Evolutionary conservation across 1,140 invertebrate species (phyloP), one percentile per base, ranked within the genome.

Genomic region (Ostrea denselamellosa): DNA sequence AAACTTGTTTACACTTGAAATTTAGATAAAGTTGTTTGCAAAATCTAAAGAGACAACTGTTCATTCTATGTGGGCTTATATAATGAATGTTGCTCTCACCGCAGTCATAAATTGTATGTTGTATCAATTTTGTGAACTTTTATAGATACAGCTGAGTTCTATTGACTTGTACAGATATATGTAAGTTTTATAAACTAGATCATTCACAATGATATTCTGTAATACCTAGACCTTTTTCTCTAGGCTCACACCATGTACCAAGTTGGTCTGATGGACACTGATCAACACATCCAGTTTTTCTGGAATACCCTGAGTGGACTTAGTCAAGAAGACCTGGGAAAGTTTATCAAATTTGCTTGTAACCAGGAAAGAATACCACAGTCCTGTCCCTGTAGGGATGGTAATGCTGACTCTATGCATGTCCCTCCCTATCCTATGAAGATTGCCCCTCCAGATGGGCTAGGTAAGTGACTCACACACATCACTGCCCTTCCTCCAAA

Each of bases 391-490:
- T 95, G 94, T 87, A 92, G 91, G 77, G 92, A 93, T 83, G 94
- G 93, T 2, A 91, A 92, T 0, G 83, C 90, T 7, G 94, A 95
- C 44, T 90, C 93, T 5, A 92, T 92, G 8, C 94, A 94, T 89
- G 94, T 94, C 0, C 95, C 94, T 28, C 95, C 95, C 9, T 95
- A 94, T 89, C 95, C 95, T n/a, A 95, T 95, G 95, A 95, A 95
- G 89, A 95, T 95, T 81, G 95, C 95, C 17, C 95, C 95, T 52
- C 94, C 94, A 28, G 95, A 95, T 92, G 93, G 94, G 34, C 85
- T 93, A 89, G 94, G 93, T 94, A 89, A 89, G 89, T 44, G 22
- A 14, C 44, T 17, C 12, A 58, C 19, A 17, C 56, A 58, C n/a
- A n/a, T n/a, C n/a, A n/a, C n/a, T n/a, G n/a, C n/a, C n/a, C n/a